Evolutionary conservation across 2,113 vertebrate genomes (phyloP).

Genomic region (Prietella phreatophila): DNA sequence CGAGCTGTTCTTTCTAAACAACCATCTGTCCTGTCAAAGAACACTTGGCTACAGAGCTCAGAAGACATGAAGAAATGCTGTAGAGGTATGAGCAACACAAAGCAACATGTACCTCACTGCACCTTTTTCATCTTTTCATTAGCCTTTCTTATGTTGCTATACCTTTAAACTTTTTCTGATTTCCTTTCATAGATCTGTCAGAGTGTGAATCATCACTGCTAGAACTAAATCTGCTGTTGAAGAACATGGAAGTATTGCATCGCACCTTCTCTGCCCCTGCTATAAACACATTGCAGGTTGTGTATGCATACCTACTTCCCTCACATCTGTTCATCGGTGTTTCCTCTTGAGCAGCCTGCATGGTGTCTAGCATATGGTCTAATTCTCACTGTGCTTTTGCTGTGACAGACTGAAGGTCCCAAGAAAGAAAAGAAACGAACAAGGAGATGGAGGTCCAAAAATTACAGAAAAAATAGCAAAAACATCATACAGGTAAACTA

Average conservation of each 20-base stretch:
- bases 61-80: constrained; percentile 92
- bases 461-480: constrained; percentile 85
- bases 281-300: constrained; percentile 91
- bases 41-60: constrained; percentile 86
- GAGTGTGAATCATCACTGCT: constrained; percentile 85
- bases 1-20: constrained; percentile 80
- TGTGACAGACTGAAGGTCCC: constrained; percentile 84
- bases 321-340: not conserved
- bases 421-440: constrained; percentile 92
- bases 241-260: constrained; percentile 95
- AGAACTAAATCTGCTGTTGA: constrained; percentile 90
- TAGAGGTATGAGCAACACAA: constrained; percentile 75
- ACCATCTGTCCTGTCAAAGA: constrained; percentile 75
- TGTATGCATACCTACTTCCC: not conserved
- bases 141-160: constrained; percentile 42
- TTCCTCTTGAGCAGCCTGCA: not conserved
- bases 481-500: constrained; percentile 82
- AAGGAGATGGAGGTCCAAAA: constrained; percentile 85
- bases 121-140: not conserved
- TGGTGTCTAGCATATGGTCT: not conserved
- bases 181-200: constrained; percentile 77
- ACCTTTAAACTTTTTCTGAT: not conserved
- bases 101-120: not conserved
- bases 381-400: not conserved
- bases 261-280: constrained; percentile 89